Conservation (phyloP, 1,140 invertebrate species). For the Drosophila ironensis region DNA sequence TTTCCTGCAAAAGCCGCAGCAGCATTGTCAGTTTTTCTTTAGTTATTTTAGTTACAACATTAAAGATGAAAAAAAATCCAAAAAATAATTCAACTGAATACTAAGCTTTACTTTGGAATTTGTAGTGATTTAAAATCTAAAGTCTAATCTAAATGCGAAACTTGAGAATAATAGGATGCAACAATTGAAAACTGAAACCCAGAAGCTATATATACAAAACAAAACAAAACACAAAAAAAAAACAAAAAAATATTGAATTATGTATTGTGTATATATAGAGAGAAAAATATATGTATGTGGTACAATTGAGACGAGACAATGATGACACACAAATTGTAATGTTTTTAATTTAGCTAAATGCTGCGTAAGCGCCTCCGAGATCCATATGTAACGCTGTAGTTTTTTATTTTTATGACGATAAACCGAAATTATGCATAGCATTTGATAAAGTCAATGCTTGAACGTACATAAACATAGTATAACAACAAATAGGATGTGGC, state of each 20-base stretch:
- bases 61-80: slow-evolving; percentile 34
- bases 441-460: slow-evolving; percentile 37
- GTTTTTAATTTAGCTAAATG: slow-evolving; percentile 47
- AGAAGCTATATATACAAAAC: slow-evolving; percentile 21
- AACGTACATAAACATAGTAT: slow-evolving; percentile 21
- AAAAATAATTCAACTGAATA: slow-evolving; percentile 60
- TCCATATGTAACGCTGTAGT: slow-evolving; percentile 36
- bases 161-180: slow-evolving; percentile 3
- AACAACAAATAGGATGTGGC: not conserved
- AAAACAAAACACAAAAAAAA: too few relatives aligned
- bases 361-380: slow-evolving; percentile 25
- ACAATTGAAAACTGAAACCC: slow-evolving; percentile 15
- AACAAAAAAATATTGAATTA: slow-evolving; percentile 13
- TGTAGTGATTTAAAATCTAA: slow-evolving; percentile 61
- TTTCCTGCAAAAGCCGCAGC: not conserved
- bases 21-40: not conserved
- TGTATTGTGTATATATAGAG: slow-evolving; percentile 21
- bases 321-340: slow-evolving; percentile 42
- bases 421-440: slow-evolving; percentile 15
- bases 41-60: slow-evolving; percentile 22
- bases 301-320: not conserved
- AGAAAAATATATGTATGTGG: slow-evolving; percentile 44
- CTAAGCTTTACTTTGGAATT: slow-evolving; percentile 75
- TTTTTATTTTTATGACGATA: slow-evolving; percentile 49
- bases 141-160: slow-evolving; percentile 2